Percentiles rank a stretch among this genome's conserved stretches.
Conservation (phyloP, 2,797 vertebrate species). For the Tauraco hartlaubi region DNA sequence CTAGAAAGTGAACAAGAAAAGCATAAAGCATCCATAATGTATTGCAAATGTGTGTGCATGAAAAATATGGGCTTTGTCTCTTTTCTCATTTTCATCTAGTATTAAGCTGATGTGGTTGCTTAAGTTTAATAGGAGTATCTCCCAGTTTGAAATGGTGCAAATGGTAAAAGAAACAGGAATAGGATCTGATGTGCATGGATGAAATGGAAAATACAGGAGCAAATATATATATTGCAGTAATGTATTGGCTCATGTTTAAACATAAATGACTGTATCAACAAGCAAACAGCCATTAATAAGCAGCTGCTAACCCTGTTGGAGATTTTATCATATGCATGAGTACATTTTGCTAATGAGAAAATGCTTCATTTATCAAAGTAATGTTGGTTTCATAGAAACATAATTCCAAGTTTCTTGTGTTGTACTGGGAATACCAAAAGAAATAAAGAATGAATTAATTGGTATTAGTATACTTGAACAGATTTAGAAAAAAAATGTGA, state of each 20-base stretch:
- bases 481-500: neutral
- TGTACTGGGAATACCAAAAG: slow-evolving; percentile 22
- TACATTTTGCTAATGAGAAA: slow-evolving; percentile 74
- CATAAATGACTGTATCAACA: slow-evolving; percentile 67
- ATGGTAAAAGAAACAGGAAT: neutral
- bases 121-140: neutral
- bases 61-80: neutral
- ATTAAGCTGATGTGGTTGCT: neutral
- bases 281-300: slow-evolving; percentile 72
- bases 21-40: slow-evolving; percentile 28
- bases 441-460: neutral
- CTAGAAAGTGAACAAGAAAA: slow-evolving; percentile 58
- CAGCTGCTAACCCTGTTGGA: slow-evolving; percentile 63
- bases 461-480: slow-evolving; percentile 19
- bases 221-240: slow-evolving; percentile 48
- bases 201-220: slow-evolving; percentile 54
- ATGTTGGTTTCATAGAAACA: slow-evolving; percentile 35
- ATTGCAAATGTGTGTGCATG: slow-evolving; percentile 19
- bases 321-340: slow-evolving; percentile 63
- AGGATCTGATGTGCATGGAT: slow-evolving; percentile 27
- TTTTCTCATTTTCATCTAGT: neutral
- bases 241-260: slow-evolving; percentile 67
- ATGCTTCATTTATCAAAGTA: slow-evolving; percentile 71
- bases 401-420: slow-evolving; percentile 49
- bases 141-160: neutral